These are phyloP conservation scores for Gastracanthus pulcherrimus DNA, from an alignment of 2,888 invertebrate species.

Conservation along the genomic window DNA sequence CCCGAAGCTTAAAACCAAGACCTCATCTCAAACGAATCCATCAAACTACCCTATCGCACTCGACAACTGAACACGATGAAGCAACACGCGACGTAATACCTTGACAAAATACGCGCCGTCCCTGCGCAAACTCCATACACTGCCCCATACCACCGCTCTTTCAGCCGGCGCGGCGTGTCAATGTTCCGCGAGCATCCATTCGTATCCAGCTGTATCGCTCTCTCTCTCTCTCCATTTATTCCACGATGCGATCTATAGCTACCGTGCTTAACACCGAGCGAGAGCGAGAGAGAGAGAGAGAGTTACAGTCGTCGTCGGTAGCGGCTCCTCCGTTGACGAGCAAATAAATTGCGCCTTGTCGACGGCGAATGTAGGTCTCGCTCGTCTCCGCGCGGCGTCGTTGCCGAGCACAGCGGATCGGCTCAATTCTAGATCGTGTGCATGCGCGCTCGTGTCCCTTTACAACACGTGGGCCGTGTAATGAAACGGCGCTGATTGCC, in stretches of 20 bases:
- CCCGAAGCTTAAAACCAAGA: too few relatives aligned
- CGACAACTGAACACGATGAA: too few relatives aligned
- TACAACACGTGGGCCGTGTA: conserved; percentile 24
- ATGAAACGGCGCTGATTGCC: conserved; percentile 18
- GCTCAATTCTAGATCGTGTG: background rate
- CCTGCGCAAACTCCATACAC: background rate
- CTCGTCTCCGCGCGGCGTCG: background rate
- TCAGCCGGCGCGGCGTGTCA: background rate
- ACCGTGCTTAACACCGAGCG: background rate
- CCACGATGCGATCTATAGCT: background rate
- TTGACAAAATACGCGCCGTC: background rate
- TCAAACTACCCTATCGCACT: too few relatives aligned
- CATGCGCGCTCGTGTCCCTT: background rate
- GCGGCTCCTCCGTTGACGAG: conserved; percentile 33
- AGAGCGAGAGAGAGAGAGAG: background rate
- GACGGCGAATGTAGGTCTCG: conserved; percentile 12
- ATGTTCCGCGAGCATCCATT: background rate
- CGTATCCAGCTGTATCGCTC: background rate
- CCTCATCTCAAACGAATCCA: background rate
- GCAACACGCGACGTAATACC: background rate
- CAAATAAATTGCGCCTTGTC: conserved; percentile 39
- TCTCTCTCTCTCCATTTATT: background rate
- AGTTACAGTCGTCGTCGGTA: conserved; percentile 1
- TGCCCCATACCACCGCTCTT: too few relatives aligned
- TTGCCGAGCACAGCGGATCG: background rate